These are phyloP conservation scores for Oophaga sylvatica DNA, from an alignment of 2,797 vertebrate genomes.

Conservation along the genomic window DNA sequence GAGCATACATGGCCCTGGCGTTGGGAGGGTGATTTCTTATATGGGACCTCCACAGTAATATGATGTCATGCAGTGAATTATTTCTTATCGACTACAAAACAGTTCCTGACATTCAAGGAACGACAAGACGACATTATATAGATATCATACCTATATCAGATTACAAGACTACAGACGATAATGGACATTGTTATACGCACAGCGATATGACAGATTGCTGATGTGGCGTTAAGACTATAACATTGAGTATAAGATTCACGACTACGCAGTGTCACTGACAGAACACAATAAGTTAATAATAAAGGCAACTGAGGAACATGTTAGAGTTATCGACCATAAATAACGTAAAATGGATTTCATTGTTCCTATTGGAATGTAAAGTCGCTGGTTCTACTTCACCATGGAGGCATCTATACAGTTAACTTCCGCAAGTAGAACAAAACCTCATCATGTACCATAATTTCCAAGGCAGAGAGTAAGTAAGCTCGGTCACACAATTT, in stretches of 20 bases:
- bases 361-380: conserved; percentile 45
- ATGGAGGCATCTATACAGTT: conserved; percentile 17
- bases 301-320: conserved; percentile 46
- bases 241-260: conserved; percentile 70
- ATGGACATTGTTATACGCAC: conserved; percentile 13
- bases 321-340: conserved; percentile 33
- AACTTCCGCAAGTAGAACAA: conserved; percentile 7
- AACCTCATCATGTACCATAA: neutral
- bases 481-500: neutral
- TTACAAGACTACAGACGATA: conserved; percentile 10
- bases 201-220: neutral
- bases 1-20: neutral
- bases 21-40: neutral
- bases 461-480: conserved; percentile 32
- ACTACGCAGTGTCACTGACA: conserved; percentile 43
- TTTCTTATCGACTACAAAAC: neutral
- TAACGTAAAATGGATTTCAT: conserved; percentile 28
- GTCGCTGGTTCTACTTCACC: conserved; percentile 4
- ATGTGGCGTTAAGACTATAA: conserved; percentile 70
- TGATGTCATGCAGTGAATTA: conserved; percentile 27
- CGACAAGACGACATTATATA: conserved; percentile 2
- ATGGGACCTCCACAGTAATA: neutral
- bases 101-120: neutral
- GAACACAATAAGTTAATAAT: conserved; percentile 40
- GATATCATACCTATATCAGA: conserved; percentile 7